phyloP scores from a whole-genome alignment of 2,797 vertebrate genomes.

The Etheostoma nigrum region DNA sequence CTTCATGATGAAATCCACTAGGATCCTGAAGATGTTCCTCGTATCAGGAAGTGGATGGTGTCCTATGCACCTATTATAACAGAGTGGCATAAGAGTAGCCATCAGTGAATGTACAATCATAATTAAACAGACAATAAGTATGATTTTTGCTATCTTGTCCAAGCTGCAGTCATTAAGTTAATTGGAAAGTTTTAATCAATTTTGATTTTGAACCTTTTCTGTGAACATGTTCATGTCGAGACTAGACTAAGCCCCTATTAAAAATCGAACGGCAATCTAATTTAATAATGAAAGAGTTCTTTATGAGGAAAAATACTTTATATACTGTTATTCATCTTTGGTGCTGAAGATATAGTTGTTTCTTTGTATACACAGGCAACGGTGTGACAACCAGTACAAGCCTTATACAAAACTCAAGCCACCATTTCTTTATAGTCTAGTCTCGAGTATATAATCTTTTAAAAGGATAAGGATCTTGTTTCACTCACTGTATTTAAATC shows the following conservation, averaged over 20 bases:
- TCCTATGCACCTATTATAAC: constrained; percentile 10
- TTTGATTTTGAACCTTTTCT: neutral
- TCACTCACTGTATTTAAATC: neutral
- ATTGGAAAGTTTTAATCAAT: neutral
- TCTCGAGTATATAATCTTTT: neutral
- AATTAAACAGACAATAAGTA: constrained; percentile 17
- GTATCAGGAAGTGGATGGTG: constrained; percentile 22
- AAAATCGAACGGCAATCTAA: neutral
- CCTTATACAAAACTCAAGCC: neutral
- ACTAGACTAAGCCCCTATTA: too few species aligned
- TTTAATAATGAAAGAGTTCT: neutral
- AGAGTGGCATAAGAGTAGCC: constrained; percentile 1
- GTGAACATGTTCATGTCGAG: neutral
- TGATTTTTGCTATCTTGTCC: constrained; percentile 2
- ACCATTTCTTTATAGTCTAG: neutral
- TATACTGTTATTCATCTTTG: neutral
- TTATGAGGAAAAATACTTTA: neutral
- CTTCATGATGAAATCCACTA: constrained; percentile 49
- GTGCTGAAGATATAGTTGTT: neutral
- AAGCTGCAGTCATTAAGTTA: neutral
- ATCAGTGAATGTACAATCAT: constrained; percentile 13
- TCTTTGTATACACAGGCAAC: neutral
- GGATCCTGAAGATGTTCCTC: constrained; percentile 43
- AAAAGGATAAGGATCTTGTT: neutral
- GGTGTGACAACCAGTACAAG: neutral